These are phyloP conservation scores for Pitta sordida DNA, from an alignment of 2,113 vertebrate genomes.

Conservation along the genomic window DNA sequence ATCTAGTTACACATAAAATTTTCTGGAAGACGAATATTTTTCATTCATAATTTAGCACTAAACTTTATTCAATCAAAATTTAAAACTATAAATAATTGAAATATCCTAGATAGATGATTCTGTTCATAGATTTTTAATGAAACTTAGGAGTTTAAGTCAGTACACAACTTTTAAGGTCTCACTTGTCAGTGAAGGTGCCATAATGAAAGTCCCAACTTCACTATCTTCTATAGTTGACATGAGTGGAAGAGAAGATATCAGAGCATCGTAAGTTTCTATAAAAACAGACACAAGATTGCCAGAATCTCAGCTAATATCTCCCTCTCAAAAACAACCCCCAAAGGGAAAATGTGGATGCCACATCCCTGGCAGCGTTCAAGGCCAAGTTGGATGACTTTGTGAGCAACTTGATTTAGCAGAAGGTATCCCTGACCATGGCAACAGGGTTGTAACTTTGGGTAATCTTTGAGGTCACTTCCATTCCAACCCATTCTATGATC, in stretches of 20 bases:
- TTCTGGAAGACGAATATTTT: background rate
- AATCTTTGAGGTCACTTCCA: background rate
- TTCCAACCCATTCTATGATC: background rate
- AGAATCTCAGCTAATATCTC: background rate
- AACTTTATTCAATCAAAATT: background rate
- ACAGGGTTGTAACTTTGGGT: background rate
- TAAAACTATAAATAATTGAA: background rate
- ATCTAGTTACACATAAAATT: background rate
- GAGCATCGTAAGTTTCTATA: background rate
- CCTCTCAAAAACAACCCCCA: background rate
- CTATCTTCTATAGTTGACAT: background rate
- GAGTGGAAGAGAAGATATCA: background rate
- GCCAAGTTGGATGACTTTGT: background rate
- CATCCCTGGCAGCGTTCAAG: background rate
- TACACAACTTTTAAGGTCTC: background rate
- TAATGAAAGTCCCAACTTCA: background rate
- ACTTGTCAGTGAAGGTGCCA: background rate
- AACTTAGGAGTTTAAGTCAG: background rate
- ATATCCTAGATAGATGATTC: background rate
- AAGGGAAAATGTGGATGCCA: background rate
- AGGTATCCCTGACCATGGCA: background rate
- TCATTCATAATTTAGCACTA: background rate
- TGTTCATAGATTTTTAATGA: background rate
- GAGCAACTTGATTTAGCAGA: background rate
- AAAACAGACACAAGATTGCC: accelerated